Evolutionary conservation across 1,140 invertebrate genomes (phyloP).

Genomic region (Apis dorsata): DNA sequence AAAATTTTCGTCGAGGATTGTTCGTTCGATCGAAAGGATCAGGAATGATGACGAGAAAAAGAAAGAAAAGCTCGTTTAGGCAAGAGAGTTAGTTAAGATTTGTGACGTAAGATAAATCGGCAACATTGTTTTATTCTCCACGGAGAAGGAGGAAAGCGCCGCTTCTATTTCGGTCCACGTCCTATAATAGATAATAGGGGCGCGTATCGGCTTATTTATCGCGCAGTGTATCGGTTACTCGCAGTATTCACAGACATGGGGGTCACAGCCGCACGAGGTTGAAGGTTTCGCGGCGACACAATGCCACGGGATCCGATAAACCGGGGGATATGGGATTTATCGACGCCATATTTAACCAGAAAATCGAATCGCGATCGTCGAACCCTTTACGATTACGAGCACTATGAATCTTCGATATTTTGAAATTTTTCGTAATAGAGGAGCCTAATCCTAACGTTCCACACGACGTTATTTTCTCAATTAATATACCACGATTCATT

Average conservation of each 20-base stretch:
- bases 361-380: constrained; percentile 55
- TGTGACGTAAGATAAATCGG: neutral
- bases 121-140: constrained; percentile 2
- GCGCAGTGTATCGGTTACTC: constrained; percentile 35
- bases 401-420: no score
- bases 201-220: constrained; percentile 52
- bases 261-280: constrained; percentile 10
- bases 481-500: no score
- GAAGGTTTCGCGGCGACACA: constrained; percentile 55
- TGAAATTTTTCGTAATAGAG: no score
- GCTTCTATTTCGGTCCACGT: constrained; percentile 16
- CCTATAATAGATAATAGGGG: constrained; percentile 44
- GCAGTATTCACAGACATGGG: constrained; percentile 51
- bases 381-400: no score
- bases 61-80: no score
- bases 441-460: no score
- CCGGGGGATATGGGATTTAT: constrained; percentile 62
- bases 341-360: constrained; percentile 58
- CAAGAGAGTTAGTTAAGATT: no score
- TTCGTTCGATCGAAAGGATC: no score
- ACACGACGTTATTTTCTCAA: no score
- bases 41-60: no score
- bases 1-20: no score
- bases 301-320: constrained; percentile 67
- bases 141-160: constrained; percentile 28